phyloP scores from a whole-genome alignment of 2,888 invertebrate genomes.

The Willowsia nigromaculata region DNA sequence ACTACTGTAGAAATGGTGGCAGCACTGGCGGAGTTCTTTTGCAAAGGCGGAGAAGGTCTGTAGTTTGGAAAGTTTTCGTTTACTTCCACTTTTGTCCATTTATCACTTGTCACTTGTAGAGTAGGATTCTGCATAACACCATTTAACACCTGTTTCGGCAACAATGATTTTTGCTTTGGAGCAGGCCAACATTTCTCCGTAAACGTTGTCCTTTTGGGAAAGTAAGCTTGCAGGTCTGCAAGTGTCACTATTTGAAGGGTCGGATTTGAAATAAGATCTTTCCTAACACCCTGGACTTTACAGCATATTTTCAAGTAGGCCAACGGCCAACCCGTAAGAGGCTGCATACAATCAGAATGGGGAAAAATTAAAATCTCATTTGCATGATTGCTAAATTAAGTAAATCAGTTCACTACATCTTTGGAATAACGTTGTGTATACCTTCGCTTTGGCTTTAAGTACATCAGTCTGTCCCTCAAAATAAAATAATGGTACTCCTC shows the following conservation, averaged over 20 bases:
- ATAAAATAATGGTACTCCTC: conserved; percentile 95
- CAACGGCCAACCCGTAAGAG: conserved; percentile 92
- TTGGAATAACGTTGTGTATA: conserved; percentile 79
- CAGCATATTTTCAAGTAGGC: conserved; percentile 96
- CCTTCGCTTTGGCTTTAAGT: conserved; percentile 91
- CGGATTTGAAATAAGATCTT: conserved; percentile 94
- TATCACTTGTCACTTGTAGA: conserved; percentile 54
- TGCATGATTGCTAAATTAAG: too few species aligned
- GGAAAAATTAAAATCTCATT: not conserved
- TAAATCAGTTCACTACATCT: not conserved
- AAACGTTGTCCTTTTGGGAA: conserved; percentile 92
- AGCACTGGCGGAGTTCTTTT: not conserved
- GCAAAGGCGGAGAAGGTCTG: not conserved
- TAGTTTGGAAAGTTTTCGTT: conserved; percentile 65
- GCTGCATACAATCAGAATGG: conserved; percentile 55
- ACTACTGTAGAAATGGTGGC: conserved; percentile 22
- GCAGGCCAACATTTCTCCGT: conserved; percentile 92
- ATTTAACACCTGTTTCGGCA: conserved; percentile 71
- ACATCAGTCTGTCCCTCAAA: conserved; percentile 93
- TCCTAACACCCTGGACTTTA: conserved; percentile 95
- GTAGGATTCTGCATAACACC: conserved; percentile 1
- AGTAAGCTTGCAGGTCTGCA: conserved; percentile 93
- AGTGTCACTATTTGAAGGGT: conserved; percentile 94
- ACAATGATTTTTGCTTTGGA: conserved; percentile 73
- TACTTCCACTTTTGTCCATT: conserved; percentile 59